Base-by-base conservation (phyloP, 2,888 invertebrate species). In the Microctonus aethiopoides region DNA sequence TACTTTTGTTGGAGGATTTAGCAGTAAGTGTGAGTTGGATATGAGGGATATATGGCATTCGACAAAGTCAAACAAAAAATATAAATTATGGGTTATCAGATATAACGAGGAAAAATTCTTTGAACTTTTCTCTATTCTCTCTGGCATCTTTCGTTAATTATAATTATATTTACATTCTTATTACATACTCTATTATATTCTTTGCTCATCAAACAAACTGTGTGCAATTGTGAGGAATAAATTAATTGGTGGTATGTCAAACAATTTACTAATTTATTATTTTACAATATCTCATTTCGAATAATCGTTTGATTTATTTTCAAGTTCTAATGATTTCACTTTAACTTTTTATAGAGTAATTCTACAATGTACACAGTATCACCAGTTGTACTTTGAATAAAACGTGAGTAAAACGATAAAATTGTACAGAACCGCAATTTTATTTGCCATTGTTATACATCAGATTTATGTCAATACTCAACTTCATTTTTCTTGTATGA, bases 391-490 rank as follows among this genome's bases (percentile, higher is more conserved):
- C n/a, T n/a, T n/a, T n/a, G n/a, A n/a, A n/a, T 36, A 36, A 34
- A 36, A 66, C 62, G 66, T 66, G 66, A 68, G 56, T 60, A 57
- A 59, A 64, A 20, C 63, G 29, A 59, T 41, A 63, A 34, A 34
- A 26, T n/a, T n/a, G n/a, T n/a, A 51, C 29, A 20, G 11, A 60
- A 65, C 60, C 51, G 57, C 36, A 39, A 61, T 70, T 78, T 76
- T 77, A 77, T 80, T 78, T 75, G 71, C 76, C 70, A 75, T 78
- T 76, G 75, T 78, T 75, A 75, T 69, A 66, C 46, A 59, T 60
- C 61, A 41, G 60, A 36, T 64, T 56, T 16, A 51, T 20, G 54
- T 32, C 64, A 46, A 24, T 61, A 20, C 34, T 41, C 52, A n/a
- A 57, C 11, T 20, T 11, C 54, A 61, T 61, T 62, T 61, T 52